A percentile compares a stretch with the other conserved stretches of the same genome.
phyloP scores from a whole-genome alignment of 37 sponge, comb jelly and placozoan species.

The Hormiphora californensis region DNA sequence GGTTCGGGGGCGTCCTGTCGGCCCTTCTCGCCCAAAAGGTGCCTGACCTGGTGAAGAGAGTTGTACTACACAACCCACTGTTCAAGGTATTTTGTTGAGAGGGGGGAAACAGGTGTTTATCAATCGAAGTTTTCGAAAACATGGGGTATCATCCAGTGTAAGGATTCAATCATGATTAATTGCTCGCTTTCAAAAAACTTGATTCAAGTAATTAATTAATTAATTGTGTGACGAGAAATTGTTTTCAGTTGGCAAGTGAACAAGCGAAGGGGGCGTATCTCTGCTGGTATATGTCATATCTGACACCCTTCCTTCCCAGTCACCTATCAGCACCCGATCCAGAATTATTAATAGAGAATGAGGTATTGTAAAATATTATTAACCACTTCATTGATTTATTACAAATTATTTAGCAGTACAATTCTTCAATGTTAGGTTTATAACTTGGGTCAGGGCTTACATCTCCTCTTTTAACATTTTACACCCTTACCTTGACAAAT shows the following conservation, averaged over 20 bases:
- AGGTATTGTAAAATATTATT: no score
- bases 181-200: neutral
- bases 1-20: conserved; percentile 1
- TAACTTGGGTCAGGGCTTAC: no score
- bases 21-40: neutral
- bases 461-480: no score
- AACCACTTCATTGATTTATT: no score
- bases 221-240: neutral
- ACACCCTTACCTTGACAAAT: no score
- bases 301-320: neutral
- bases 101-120: no score
- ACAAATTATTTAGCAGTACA: no score
- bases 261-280: neutral
- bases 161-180: no score
- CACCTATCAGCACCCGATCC: neutral
- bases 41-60: conserved; percentile 28
- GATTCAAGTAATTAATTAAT: neutral
- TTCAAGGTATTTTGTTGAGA: conserved; percentile 52
- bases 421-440: no score
- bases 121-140: no score
- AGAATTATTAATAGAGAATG: no score
- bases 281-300: conserved; percentile 48
- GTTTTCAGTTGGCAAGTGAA: conserved; percentile 5
- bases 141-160: no score
- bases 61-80: neutral